Evolutionary conservation across 2,797 vertebrate species (phyloP), one percentile per base, ranked within the genome.

Genomic region (Tympanoctomys barrerae): DNA sequence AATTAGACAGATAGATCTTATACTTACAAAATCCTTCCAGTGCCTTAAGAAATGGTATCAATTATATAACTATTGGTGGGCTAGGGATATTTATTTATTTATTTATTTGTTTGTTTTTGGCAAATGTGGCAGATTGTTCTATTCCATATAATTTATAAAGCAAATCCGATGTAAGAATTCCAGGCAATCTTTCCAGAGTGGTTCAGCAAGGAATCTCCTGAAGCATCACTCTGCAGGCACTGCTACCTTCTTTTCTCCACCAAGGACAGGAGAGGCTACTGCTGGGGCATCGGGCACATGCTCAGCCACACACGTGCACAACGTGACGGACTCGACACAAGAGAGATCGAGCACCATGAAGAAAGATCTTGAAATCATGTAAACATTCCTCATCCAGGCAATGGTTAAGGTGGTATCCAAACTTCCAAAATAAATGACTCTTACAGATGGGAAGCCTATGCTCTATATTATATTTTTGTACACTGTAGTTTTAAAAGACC

Each of bases 341-440:
- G 6, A 64, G 2, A 68, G 39, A 80, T 8, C 18, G 26, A 36
- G 62, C 82, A 61, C 36, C n/a, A 57, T 10, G 4, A 71, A 49
- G 81, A 36, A 12, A 33, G 33, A 75, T 18, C 62, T 8, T 62
- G 42, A 19, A 68, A 73, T 8, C 28, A n/a, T 16, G 57, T 66
- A 6, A 83, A 12, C n/a, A 81, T 24, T 86, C 1, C 26, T 57
- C 52, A 66, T n/a, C 62, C 64, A 81, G 9, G 52, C 9, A 13
- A 79, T 26, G n/a, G 62, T 91, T 79, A 85, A 91, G 24, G 1
- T 31, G 2, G 4, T 62, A 22, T 66, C 22, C 11, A 87, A 87
- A 70, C n/a, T 75, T 14, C 19, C 64, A 59, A 92, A 82, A 90
- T 28, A 52, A 96, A 94, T 80, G 95, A 95, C 33, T 18, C 2